These are phyloP conservation scores for Chalcosyrphus nemorum DNA, from an alignment of 2,888 invertebrate genomes.

Conservation along the genomic window DNA sequence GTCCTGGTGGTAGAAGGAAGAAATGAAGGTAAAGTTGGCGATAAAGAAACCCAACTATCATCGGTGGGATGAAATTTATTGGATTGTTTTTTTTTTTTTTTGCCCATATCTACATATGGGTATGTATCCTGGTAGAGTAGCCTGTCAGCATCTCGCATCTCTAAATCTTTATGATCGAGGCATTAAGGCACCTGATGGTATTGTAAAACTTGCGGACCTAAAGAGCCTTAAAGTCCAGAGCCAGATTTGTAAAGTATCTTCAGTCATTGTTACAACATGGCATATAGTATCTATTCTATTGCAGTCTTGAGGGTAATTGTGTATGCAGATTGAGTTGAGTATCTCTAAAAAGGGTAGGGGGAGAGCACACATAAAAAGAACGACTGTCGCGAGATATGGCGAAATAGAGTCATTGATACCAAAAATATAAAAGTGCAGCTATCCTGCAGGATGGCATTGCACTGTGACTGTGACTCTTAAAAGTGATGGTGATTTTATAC, in stretches of 20 bases:
- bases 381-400: background rate
- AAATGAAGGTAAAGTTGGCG: background rate
- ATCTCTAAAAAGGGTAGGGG: background rate
- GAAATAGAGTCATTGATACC: background rate
- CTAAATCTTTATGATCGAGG: background rate
- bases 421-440: background rate
- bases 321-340: constrained; percentile 18
- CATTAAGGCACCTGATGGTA: background rate
- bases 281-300: constrained; percentile 18
- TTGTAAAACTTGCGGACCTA: background rate
- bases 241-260: background rate
- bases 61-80: background rate
- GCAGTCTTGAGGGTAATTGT: constrained; percentile 20
- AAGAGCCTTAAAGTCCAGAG: background rate
- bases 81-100: background rate
- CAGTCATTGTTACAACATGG: background rate
- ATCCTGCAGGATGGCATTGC: background rate
- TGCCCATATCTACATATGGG: too few relatives aligned
- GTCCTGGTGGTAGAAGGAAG: background rate
- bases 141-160: background rate
- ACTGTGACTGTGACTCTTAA: background rate
- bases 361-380: background rate
- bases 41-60: background rate
- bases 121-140: background rate
- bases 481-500: background rate